Evolutionary conservation across 2,113 vertebrate genomes (phyloP), one percentile per base, ranked within the genome.

Genomic region (Nycticryphes semicollaris): DNA sequence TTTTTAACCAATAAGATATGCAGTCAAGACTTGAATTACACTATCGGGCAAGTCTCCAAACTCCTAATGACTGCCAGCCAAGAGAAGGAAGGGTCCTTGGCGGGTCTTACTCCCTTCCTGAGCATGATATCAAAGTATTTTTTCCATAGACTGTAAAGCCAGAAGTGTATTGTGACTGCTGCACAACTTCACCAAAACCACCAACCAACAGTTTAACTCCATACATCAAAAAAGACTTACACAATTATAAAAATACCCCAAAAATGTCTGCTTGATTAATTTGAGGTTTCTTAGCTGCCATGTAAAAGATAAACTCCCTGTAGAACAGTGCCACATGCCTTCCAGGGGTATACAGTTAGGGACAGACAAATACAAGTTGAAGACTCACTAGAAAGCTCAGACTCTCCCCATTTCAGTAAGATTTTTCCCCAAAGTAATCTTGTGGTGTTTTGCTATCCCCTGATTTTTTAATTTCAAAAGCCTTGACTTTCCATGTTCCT

Each of bases 1-100:
- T 97, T 97, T 96, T 97, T 96, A 95, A 95, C 94, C 86, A 97
- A 45, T 91, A 92, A 95, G 90, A 96, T 93, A 92, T 89, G 89
- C 95, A 96, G 96, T 93, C 84, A 82, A 94, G 91, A 93, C 70
- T 97, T 96, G 95, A 92, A 96, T 96, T 96, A 95, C 95, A 92
- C 94, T 84, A 94, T 87, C 0, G 22, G 96, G 96, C 93, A 94
- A 69, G 59, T 69, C 87, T 95, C 94, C 96, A 96, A 94, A 94
- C 70, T 93, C 78, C 74, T 96, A 91, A 85, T 79, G 92, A 97
- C 89, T 96, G 93, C 90, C 87, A 95, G 91, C 86, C 87, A 89
- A 87, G 86, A 85, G 77, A 95, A 91, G 41, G 77, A 94, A 95
- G 72, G 91, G 63, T 87, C 81, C 78, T 93, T 76, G 66, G 59